Conservation (phyloP, 2,113 vertebrate genomes). For the Nycticryphes semicollaris region DNA sequence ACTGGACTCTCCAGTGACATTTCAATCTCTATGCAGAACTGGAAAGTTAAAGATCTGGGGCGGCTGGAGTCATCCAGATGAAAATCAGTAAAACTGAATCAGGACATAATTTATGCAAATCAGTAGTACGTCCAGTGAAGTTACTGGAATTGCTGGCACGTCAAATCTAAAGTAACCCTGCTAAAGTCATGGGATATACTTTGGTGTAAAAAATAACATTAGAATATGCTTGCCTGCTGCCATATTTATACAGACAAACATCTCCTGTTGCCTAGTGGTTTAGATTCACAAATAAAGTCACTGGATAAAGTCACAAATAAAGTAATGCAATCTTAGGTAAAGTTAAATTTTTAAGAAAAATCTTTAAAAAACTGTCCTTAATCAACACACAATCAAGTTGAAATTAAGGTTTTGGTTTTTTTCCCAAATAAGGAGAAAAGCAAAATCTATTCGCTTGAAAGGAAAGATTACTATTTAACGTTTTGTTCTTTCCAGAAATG, state of each 20-base stretch:
- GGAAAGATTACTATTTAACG: neutral
- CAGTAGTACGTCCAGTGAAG: neutral
- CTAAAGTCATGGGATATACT: neutral
- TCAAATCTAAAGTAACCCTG: neutral
- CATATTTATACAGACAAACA: neutral
- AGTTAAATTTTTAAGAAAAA: neutral
- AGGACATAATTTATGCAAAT: neutral
- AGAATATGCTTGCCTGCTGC: neutral
- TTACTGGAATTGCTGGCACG: neutral
- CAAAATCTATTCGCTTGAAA: neutral
- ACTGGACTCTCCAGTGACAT: neutral
- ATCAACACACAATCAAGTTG: neutral
- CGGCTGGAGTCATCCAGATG: neutral
- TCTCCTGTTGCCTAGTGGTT: neutral
- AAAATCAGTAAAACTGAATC: neutral
- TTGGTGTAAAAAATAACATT: neutral
- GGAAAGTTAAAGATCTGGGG: neutral
- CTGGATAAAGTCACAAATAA: too few relatives aligned
- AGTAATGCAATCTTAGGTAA: neutral
- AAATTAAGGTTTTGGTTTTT: neutral
- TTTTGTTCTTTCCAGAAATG: neutral
- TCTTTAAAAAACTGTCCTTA: accelerated
- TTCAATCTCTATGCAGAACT: neutral
- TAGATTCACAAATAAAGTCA: neutral
- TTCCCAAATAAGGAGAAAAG: neutral